phyloP scores from a whole-genome alignment of 2,888 invertebrate species.

The Pheosia gnoma region DNA sequence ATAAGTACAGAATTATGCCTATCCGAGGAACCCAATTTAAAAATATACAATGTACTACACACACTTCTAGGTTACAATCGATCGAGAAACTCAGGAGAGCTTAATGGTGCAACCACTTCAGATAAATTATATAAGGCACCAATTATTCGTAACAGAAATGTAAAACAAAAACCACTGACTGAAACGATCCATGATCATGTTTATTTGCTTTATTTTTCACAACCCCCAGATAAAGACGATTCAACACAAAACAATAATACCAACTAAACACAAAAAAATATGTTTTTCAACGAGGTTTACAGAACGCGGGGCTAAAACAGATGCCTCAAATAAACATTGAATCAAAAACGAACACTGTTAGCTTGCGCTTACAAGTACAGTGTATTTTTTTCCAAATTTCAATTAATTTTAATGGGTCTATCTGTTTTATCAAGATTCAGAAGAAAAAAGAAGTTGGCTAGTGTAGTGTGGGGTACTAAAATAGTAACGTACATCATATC shows the following conservation, averaged over 20 bases:
- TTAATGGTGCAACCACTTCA: not conserved
- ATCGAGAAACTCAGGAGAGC: not conserved
- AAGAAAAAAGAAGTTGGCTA: not conserved
- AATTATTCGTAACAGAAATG: not conserved
- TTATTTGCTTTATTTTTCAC: constrained; percentile 5
- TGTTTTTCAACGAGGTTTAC: not conserved
- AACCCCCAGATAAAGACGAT: not conserved
- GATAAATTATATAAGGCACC: not conserved
- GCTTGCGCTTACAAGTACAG: not conserved
- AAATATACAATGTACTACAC: too few species aligned
- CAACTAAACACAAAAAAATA: not conserved
- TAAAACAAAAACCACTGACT: not conserved
- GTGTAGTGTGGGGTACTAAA: not conserved
- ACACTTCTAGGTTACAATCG: too few species aligned
- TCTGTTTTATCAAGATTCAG: not conserved
- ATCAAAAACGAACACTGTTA: not conserved
- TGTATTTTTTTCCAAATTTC: too few species aligned
- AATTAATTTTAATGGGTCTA: not conserved
- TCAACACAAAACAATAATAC: not conserved
- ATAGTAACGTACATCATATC: constrained; percentile 8
- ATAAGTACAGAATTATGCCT: not conserved
- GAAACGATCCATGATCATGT: not conserved
- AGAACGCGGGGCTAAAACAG: not conserved
- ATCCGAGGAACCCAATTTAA: too few species aligned
- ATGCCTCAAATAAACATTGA: not conserved